Evolutionary conservation across 2,113 vertebrate species (phyloP).

Genomic region (Stigmatopora argus): DNA sequence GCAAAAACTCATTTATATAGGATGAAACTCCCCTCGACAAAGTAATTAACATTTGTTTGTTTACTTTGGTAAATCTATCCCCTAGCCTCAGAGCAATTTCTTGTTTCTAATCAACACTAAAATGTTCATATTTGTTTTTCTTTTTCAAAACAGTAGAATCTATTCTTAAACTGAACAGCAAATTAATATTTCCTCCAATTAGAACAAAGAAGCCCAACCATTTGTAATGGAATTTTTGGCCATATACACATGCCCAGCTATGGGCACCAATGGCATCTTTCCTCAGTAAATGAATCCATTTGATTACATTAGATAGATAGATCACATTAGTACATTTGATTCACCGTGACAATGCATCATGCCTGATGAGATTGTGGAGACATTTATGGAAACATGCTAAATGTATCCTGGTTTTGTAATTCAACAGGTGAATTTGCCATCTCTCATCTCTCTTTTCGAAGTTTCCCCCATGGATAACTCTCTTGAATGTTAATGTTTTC

Average conservation of each 20-base stretch:
- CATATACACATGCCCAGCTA: slow-evolving; percentile 39
- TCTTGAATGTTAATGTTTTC: slow-evolving; percentile 59
- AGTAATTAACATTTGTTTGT: not conserved
- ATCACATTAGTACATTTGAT: slow-evolving; percentile 36
- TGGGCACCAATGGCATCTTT: slow-evolving; percentile 52
- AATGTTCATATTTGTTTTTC: not conserved
- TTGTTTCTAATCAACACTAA: not conserved
- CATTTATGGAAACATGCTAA: slow-evolving; percentile 65
- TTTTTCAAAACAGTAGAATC: slow-evolving; percentile 2
- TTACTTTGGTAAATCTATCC: not conserved
- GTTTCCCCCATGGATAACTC: slow-evolving; percentile 49
- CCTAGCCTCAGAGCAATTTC: not conserved
- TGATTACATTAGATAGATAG: slow-evolving; percentile 12
- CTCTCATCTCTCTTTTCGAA: slow-evolving; percentile 62
- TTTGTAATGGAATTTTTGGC: slow-evolving; percentile 19
- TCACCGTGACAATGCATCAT: slow-evolving; percentile 55
- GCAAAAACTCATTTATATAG: not conserved
- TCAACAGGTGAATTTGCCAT: slow-evolving; percentile 58
- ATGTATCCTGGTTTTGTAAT: slow-evolving; percentile 61
- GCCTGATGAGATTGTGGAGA: slow-evolving; percentile 60
- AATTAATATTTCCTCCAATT: slow-evolving; percentile 22
- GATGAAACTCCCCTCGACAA: not conserved
- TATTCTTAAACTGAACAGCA: slow-evolving; percentile 19
- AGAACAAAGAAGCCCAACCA: slow-evolving; percentile 27
- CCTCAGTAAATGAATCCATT: slow-evolving; percentile 43